Base-by-base conservation (phyloP, 2,888 invertebrate species). In the Drosophila picticornis region DNA sequence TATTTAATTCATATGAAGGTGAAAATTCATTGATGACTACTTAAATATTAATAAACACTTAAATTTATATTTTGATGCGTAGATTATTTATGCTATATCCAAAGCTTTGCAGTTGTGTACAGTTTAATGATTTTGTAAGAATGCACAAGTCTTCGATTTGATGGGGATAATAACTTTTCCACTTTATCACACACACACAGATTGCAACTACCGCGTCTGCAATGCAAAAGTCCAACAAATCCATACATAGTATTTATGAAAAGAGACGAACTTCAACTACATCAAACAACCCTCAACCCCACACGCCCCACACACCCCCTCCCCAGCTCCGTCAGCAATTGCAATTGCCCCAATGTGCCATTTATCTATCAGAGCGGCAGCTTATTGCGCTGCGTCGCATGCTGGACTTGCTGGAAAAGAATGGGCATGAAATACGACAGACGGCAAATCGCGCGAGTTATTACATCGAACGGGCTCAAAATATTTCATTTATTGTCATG, bases 401-500 rank as follows among this genome's bases (percentile, higher is more conserved):
- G 50, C 75, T 51, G 71, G 76, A 63, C 80, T 80, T 67, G 80
- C 80, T n/a, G n/a, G n/a, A 78, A 75, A 78, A 80, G 80, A 72
- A 62, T 67, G 55, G 72, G 38, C 60, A 79, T 79, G 77, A 88
- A 85, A 85, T 85, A 84, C 85, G 88, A 88, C 86, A 81, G 81
- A 79, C 78, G 80, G 88, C 75, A 73, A 77, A 75, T 69, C 82
- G 84, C 76, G 74, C 71, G 68, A 80, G 82, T 84, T 89, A 85
- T 85, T 88, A 87, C 80, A 85, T 84, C 71, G 83, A 77, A 80
- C 80, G 77, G 84, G 82, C 84, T 86, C 82, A 88, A 84, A 81
- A 88, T 88, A 81, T 84, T 85, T 78, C 88, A 85, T 84, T 84
- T 88, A 85, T 85, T 76, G 81, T 71, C 88, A 79, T 80, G 75